Base-by-base conservation (phyloP, 2,888 invertebrate genomes). In the Drosophila helvetica region DNA sequence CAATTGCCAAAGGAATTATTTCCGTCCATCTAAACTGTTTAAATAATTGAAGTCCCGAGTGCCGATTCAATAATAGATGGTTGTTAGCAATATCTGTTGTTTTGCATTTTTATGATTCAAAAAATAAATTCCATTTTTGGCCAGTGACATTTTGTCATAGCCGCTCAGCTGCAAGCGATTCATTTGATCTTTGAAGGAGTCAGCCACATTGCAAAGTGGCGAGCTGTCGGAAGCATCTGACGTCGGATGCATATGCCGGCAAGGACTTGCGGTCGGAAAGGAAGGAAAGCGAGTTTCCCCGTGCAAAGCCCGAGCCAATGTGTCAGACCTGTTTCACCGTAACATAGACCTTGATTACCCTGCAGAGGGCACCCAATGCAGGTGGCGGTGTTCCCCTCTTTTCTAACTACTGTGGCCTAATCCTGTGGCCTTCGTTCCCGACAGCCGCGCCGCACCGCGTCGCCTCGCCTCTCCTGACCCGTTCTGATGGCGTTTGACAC, bases 401-500 rank as follows among this genome's bases (percentile, higher is more conserved):
- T 3, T 12, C 17, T 7, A n/a, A 38, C 15, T 38, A 38, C 7
- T n/a, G 2, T 38, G 38, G 15, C 38, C 38, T 38, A 38, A 38
- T 38, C 38, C 38, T 17, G 27, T 42, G 47, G 22, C 42, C 54
- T 48, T 54, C 42, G 55, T 47, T 65, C 42, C 42, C 17, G 67
- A 66, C 65, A 27, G 22, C 57, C 45, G 43, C 59, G 17, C 5
- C 15, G 27, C 27, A 1, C 8, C 27, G 8, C 27, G 7, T 25
- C 1, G 4, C 27, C 30, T 10, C 8, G 1, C 27, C 27, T 43
- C 5, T 3, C 12, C 6, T 22, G 51, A 51, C 51, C 47, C 59
- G 58, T 22, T 70, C 52, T 46, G 59, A 52, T 67, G 67, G 60
- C 67, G 71, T 60, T 51, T 71, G 72, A 71, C 67, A 71, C 71